A percentile compares a stretch with the other conserved stretches of the same genome.
Conservation (phyloP, 2,888 invertebrate species). For the Melanostoma mellinum region DNA sequence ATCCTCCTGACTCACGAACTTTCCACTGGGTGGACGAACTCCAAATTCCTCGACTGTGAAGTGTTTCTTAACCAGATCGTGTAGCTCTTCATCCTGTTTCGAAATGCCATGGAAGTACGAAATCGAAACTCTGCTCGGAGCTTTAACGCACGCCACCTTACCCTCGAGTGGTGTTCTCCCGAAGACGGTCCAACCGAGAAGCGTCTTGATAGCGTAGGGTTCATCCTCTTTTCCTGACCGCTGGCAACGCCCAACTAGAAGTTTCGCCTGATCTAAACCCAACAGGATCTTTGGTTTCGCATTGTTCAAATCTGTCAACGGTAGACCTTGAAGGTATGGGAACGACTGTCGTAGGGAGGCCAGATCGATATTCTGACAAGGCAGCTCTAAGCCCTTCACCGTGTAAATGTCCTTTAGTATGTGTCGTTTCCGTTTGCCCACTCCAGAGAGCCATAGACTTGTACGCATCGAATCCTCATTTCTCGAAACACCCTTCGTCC, state of each 20-base stretch:
- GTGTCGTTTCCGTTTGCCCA: slow-evolving; percentile 7
- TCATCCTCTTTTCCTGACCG: slow-evolving; percentile 4
- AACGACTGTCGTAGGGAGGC: neutral
- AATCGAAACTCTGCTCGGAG: slow-evolving; percentile 4
- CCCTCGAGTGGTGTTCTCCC: neutral
- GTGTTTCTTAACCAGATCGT: too few relatives aligned
- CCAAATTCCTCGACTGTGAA: too few relatives aligned
- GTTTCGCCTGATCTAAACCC: slow-evolving; percentile 33
- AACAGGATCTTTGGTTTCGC: slow-evolving; percentile 23
- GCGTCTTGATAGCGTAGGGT: slow-evolving; percentile 24
- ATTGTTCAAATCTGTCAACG: neutral
- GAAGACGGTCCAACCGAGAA: slow-evolving; percentile 41
- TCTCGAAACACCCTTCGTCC: slow-evolving; percentile 33
- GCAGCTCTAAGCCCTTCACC: slow-evolving; percentile 19
- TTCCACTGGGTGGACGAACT: too few relatives aligned
- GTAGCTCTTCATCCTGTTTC: slow-evolving; percentile 31
- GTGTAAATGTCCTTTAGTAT: slow-evolving; percentile 17
- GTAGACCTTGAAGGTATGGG: slow-evolving; percentile 5
- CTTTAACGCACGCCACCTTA: neutral
- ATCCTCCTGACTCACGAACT: too few relatives aligned
- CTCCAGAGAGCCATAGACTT: neutral
- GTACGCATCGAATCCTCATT: slow-evolving; percentile 13
- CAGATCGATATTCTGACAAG: slow-evolving; percentile 4
- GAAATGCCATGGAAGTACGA: slow-evolving; percentile 8
- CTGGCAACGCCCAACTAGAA: neutral